These are phyloP conservation scores for Lithophane leautieri DNA, from an alignment of 2,888 invertebrate genomes.

Conservation along the genomic window DNA sequence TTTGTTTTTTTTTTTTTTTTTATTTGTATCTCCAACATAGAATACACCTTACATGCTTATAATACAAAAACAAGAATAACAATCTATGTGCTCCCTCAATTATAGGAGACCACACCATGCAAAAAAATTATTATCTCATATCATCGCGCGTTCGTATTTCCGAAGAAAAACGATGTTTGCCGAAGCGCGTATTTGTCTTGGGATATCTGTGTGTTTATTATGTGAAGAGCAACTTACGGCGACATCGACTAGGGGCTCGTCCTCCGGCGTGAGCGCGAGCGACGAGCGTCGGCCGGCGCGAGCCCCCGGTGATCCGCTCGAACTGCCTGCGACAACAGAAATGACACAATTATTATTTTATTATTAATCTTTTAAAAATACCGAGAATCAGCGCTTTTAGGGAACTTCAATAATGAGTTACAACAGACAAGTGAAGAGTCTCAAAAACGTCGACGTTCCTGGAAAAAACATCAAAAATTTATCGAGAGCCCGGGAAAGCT, in stretches of 20 bases:
- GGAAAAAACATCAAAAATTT: neutral
- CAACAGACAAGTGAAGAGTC: neutral
- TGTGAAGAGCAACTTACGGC: constrained; percentile 89
- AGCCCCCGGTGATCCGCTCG: constrained; percentile 91
- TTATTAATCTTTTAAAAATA: no score
- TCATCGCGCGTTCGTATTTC: no score
- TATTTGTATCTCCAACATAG: no score
- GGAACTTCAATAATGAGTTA: neutral
- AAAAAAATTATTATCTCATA: no score
- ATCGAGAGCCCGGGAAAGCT: neutral
- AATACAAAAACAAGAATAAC: no score
- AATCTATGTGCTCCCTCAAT: no score
- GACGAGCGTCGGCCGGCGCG: constrained; percentile 92
- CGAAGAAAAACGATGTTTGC: no score
- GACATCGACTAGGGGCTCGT: constrained; percentile 92
- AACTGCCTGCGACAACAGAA: constrained; percentile 84
- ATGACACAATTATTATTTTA: constrained; percentile 13
- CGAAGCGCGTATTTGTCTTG: no score
- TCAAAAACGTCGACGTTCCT: neutral
- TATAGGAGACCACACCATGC: no score
- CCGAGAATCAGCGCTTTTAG: neutral
- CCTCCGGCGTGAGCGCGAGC: constrained; percentile 93
- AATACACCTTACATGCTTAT: no score
- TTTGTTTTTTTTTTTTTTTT: no score
- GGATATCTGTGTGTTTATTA: constrained; percentile 5